Evolutionary conservation across 35 echinoderm and acorn worm species (phyloP).

Genomic region (Apostichopus japonicus): DNA sequence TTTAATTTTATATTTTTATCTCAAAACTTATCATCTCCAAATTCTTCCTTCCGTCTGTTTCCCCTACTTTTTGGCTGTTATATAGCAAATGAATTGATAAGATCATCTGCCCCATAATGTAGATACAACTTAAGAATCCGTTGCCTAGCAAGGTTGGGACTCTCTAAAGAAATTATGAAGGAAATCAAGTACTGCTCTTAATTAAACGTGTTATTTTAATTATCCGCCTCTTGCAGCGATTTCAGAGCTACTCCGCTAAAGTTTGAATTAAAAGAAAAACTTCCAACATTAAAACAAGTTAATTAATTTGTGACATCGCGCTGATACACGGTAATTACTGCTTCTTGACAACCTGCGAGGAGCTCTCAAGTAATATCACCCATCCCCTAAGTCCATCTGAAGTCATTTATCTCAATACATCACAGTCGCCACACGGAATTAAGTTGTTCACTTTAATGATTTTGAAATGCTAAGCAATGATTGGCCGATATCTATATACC

Average conservation of each 20-base stretch:
- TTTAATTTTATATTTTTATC: not conserved
- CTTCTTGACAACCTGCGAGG: conserved; percentile 25
- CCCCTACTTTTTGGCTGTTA: not conserved
- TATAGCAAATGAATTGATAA: conserved; percentile 19
- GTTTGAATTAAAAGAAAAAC: not conserved
- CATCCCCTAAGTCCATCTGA: conserved; percentile 12
- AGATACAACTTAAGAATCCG: not conserved
- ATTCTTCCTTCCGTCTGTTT: conserved; percentile 2
- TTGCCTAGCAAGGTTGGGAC: conserved; percentile 15
- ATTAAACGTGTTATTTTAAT: conserved; percentile 57
- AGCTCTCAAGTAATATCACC: conserved; percentile 8
- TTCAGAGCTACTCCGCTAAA: conserved; percentile 2
- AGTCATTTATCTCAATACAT: conserved; percentile 46
- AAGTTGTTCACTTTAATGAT: conserved; percentile 28
- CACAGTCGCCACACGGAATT: not conserved
- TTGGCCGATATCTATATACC: not conserved
- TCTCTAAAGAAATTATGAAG: conserved; percentile 9
- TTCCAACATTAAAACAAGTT: not conserved
- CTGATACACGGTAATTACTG: conserved; percentile 21
- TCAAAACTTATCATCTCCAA: not conserved
- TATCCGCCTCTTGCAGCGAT: conserved; percentile 35
- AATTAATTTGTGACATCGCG: conserved; percentile 46
- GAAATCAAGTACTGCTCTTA: conserved; percentile 14
- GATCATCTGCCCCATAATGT: conserved; percentile 22
- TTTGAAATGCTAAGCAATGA: not conserved